Base-by-base conservation (phyloP, 2,113 vertebrate genomes). In the Chaetorhynchus papuensis region DNA sequence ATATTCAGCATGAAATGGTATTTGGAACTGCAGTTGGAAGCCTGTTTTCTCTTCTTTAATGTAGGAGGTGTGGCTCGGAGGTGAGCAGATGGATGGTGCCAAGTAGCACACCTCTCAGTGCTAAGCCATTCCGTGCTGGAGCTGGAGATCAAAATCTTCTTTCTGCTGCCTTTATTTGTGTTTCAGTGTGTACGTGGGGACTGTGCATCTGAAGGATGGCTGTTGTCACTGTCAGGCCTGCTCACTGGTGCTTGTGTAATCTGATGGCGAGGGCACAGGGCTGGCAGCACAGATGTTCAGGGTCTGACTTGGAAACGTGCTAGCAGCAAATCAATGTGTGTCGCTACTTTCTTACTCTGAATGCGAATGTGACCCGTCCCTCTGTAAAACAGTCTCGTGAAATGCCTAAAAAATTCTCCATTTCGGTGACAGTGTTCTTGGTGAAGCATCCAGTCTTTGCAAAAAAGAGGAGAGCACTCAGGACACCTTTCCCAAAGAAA, bases 1-100 rank as follows among this genome's bases (percentile, higher is more conserved):
- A 47, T 90, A 81, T 86, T 83, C 77, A 81, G 86, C 41, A 15
- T 87, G 92, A 92, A 97, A 95, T 90, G 94, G 69, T 93, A 83
- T 95, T 97, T 96, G 94, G 96, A 97, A 27, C 91, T 95, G 96
- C 95, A 98, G 95, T 93, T 97, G 96, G 92, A 93, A 94, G 60
- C 60, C 68, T 95, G 74, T 93, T 95, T 94, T 93, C 80, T 89
- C 82, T 94, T 70, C 74, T 96, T 96, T 97, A 39, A 88, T 97
- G 94, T 97, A 91, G 92, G 85, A 96, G 95, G 93, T 93, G 95
- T 95, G 88, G 90, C 95, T 92, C 37, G 0, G 93, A 85, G 84
- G 94, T 84, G 90, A 95, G 93, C 72, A 87, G 78, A 83, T 80
- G 77, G 75, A 83, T 47, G 86, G 86, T 93, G 95, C 96, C 93